Evolutionary conservation across 2,113 vertebrate species (phyloP), one percentile per base, ranked within the genome.

Genomic region (Peromyscus polionotus): DNA sequence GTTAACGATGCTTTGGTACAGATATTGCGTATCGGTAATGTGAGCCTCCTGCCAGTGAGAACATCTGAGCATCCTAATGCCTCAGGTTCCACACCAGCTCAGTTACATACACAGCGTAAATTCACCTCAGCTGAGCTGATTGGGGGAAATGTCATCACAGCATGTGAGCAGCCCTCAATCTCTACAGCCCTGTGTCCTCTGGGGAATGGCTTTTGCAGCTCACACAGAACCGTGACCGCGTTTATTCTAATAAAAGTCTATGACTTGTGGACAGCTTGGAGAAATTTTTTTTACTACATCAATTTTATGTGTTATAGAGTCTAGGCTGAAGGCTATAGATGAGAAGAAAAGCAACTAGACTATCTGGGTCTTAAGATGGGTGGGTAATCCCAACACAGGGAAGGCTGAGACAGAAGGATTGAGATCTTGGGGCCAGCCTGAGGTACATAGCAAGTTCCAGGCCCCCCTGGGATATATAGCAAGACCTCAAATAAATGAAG

Each of bases 181-280:
- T 84, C 51, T 65, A 59, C 3, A 20, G 77, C 65, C 7, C 61
- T 3, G 3, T 54, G n/a, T 59, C 54, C 39, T 91, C 87, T 1
- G 2, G 1, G 2, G 57, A 86, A 59, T 6, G 20, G 54, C 48
- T 73, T 91, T 87, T 90, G 79, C 24, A 45, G 83, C 57, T 90
- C 92, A 67, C 59, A 75, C 80, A 88, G 80, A 94, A 93, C 85
- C 68, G 45, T 79, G 54, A 51, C 77, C 70, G n/a, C 67, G 93
- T 80, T 95, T 93, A 83, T 86, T 95, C 97, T 73, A 68, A 95
- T 87, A 79, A 93, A 96, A 96, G 67, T 80, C 95, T 95, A 42
- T 91, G 79, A 79, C 31, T 96, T 94, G 39, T 86, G 67, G 94
- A 87, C 61, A 88, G 84, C 7, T 89, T 89, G 48, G 22, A 67